phyloP scores from a whole-genome alignment of 2,113 vertebrate genomes.

The Speoplatyrhinus poulsoni region DNA sequence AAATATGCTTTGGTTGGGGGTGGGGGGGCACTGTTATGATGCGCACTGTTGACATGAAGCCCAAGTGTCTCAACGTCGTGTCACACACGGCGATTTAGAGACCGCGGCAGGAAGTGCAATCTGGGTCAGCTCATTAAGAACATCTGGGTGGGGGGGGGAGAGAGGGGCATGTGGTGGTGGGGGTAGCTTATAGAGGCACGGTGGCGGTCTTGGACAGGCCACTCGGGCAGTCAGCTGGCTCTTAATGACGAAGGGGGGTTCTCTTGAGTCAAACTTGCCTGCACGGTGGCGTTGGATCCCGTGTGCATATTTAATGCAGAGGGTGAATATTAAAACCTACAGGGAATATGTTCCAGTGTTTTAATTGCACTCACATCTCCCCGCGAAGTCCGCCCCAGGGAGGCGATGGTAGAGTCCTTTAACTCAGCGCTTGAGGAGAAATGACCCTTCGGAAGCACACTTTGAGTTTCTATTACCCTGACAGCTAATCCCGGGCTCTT shows the following conservation, averaged over 20 bases:
- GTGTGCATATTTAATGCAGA: constrained; percentile 46
- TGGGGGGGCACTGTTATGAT: constrained; percentile 47
- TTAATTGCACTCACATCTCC: background rate
- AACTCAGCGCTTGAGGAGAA: constrained; percentile 29
- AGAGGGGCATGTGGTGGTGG: background rate
- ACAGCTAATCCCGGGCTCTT: constrained; percentile 64
- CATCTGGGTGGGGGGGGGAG: constrained; percentile 47
- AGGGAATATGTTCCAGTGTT: constrained; percentile 30
- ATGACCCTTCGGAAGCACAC: constrained; percentile 46
- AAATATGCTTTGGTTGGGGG: background rate
- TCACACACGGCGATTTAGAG: constrained; percentile 62
- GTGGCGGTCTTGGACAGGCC: constrained; percentile 33
- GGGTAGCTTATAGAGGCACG: constrained; percentile 36
- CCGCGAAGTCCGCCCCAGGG: background rate
- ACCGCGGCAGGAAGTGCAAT: constrained; percentile 59
- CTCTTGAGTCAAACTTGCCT: constrained; percentile 48
- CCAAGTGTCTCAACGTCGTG: constrained; percentile 61
- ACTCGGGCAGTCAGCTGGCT: constrained; percentile 58
- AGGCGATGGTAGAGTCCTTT: constrained; percentile 40
- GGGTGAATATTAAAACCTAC: constrained; percentile 47
- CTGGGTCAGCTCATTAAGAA: constrained; percentile 71
- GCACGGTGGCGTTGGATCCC: constrained; percentile 27
- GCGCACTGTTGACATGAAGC: constrained; percentile 66
- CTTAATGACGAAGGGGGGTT: constrained; percentile 63
- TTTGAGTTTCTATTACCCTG: constrained; percentile 60